Base-by-base conservation (phyloP, 2,797 vertebrate species). In the Trematomus bernacchii region DNA sequence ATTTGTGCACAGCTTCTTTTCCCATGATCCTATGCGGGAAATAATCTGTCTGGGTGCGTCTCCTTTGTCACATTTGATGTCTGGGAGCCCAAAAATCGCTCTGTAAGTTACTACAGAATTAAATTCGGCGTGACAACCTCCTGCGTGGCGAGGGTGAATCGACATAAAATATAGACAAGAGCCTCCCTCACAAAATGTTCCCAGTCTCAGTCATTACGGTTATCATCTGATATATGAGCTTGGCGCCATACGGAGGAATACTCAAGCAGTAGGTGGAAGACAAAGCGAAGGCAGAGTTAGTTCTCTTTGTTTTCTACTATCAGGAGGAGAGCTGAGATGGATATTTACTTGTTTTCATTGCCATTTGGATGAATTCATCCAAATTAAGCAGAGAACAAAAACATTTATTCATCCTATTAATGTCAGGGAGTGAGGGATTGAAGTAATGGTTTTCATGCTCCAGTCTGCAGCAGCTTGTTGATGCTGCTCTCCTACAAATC, bases 401-500 rank as follows among this genome's bases (percentile, higher is more conserved):
- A 88, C 87, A 91, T 93, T 89, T 92, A 92, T 92, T 92, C 92
- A 90, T 91, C 89, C 87, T 91, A 91, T 94, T 93, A 94, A 93
- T 91, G 91, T 94, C 91, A 88, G 85, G 69, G 85, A 92, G 86
- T 93, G 86, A 93, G 80, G 84, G 85, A 90, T 90, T 88, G 88
- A 92, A 93, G 86, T 89, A 91, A 93, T 89, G 87, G 87, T 84
- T 92, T 93, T 90, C 82, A 88, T 90, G 91, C 87, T 89, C 74
- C 77, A 87, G 80, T 90, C 91, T 89, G 81, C 82, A 65, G 86
- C 89, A 83, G 85, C 87, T 88, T 90, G 87, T 91, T 91, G 91
- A 85, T 84, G 88, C 79, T 84, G 70, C 86, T 88, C 68, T 72
- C 63, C 76, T 77, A 87, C 86, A 92, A 91, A 94, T 93, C 91